Percentiles rank a stretch among this genome's conserved stretches.
These are phyloP conservation scores for Sternarchorhynchus goeldii DNA, from an alignment of 2,797 vertebrate genomes.

Conservation along the genomic window DNA sequence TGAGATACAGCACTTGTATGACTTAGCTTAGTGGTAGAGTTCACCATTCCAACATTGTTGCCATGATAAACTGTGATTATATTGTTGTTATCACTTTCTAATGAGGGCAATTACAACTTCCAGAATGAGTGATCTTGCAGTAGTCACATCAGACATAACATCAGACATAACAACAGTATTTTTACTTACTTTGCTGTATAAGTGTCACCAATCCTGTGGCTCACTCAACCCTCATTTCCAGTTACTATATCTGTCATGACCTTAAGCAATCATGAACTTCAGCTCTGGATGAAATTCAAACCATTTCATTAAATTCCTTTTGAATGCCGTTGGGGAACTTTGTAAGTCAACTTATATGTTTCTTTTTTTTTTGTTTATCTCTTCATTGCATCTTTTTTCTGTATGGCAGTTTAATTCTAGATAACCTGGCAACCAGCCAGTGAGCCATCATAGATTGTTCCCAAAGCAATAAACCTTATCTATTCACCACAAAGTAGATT, in stretches of 20 bases:
- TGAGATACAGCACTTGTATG: constrained; percentile 13
- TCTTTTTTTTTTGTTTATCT: constrained; percentile 30
- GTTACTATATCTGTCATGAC: neutral
- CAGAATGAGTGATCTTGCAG: neutral
- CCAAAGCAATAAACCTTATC: constrained; percentile 72
- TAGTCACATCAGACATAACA: neutral
- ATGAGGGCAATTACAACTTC: neutral
- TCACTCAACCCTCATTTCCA: too few relatives aligned
- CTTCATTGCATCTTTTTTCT: constrained; percentile 35
- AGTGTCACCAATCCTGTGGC: neutral
- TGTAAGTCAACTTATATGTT: constrained; percentile 42
- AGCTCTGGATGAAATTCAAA: constrained; percentile 24
- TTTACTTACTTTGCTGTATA: neutral
- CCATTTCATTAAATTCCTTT: constrained; percentile 35
- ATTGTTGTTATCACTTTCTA: constrained; percentile 10
- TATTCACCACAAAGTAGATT: constrained; percentile 69
- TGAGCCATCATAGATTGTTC: constrained; percentile 66
- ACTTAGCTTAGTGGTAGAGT: constrained; percentile 15
- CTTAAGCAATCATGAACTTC: constrained; percentile 4
- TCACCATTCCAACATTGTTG: constrained; percentile 1
- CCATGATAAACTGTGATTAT: constrained; percentile 19
- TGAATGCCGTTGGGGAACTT: constrained; percentile 25
- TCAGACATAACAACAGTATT: neutral
- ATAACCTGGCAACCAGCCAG: constrained; percentile 56
- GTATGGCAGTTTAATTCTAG: constrained; percentile 44